A percentile compares a stretch with the other conserved stretches of the same genome.
These are phyloP conservation scores for Plebejus argus DNA, from an alignment of 2,888 invertebrate species.

Conservation along the genomic window DNA sequence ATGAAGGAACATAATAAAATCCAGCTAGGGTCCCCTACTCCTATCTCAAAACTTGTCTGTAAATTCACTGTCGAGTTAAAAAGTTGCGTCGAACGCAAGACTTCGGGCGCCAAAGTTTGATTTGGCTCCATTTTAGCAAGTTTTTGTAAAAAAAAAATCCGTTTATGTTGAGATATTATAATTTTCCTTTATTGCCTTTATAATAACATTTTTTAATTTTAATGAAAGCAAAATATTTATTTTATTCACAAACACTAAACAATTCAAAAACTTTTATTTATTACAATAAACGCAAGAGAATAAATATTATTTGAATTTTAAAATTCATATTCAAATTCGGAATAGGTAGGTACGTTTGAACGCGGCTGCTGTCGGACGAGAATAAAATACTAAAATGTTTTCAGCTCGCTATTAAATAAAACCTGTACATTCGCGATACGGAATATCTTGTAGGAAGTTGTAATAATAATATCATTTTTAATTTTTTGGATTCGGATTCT, in stretches of 20 bases:
- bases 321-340: not conserved
- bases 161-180: not conserved
- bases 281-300: not conserved
- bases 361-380: not conserved
- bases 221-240: not conserved
- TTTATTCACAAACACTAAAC: not conserved
- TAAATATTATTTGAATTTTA: conserved; percentile 9
- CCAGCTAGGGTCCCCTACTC: not conserved
- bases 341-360: conserved; percentile 2
- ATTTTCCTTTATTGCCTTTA: not conserved
- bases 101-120: not conserved
- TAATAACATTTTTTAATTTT: not conserved
- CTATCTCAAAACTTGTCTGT: conserved; percentile 11
- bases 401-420: conserved; percentile 5
- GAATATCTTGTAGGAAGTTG: not conserved
- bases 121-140: conserved; percentile 3
- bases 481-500: not conserved
- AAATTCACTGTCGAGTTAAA: conserved; percentile 2
- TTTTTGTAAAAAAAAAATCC: not conserved
- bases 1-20: conserved; percentile 13
- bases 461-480: not conserved
- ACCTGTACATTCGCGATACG: not conserved
- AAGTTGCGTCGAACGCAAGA: not conserved
- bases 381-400: conserved; percentile 4
- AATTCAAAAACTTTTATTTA: not conserved